Percentiles rank a stretch among this genome's conserved stretches.
Conservation (phyloP, 2,888 invertebrate genomes). For the Cephus spinipes region DNA sequence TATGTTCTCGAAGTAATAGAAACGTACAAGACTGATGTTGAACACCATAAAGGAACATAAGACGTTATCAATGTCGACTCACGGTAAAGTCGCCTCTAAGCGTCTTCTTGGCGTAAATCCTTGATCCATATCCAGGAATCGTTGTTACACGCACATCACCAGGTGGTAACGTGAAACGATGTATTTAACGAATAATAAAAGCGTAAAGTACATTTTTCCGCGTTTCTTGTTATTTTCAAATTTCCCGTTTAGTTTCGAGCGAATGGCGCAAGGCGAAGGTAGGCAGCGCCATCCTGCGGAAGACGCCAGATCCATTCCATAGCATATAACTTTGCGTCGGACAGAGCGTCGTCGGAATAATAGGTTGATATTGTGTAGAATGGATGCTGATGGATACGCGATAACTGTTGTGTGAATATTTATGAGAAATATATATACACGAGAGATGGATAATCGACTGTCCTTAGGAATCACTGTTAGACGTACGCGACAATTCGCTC, state of each 20-base stretch:
- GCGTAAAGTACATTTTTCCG: not conserved
- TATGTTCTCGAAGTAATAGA: not conserved
- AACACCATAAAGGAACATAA: not conserved
- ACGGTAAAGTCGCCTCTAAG: not conserved
- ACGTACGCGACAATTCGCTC: not conserved
- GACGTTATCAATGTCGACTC: not conserved
- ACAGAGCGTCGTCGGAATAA: not conserved
- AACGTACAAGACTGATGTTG: no score
- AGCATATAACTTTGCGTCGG: not conserved
- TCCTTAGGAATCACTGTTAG: not conserved
- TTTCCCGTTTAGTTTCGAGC: not conserved
- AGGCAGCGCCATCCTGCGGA: not conserved
- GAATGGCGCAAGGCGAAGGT: not conserved
- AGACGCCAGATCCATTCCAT: not conserved
- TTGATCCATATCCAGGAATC: not conserved
- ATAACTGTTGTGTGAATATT: not conserved
- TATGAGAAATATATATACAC: not conserved
- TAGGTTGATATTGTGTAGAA: not conserved
- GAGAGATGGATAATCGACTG: not conserved
- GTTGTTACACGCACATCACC: not conserved
- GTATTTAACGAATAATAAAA: not conserved
- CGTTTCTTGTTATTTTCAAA: not conserved
- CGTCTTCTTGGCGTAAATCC: not conserved
- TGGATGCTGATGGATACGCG: not conserved
- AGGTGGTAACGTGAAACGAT: not conserved